Evolutionary conservation across 2,797 vertebrate genomes (phyloP).

Genomic region (Manis crassicaudata): DNA sequence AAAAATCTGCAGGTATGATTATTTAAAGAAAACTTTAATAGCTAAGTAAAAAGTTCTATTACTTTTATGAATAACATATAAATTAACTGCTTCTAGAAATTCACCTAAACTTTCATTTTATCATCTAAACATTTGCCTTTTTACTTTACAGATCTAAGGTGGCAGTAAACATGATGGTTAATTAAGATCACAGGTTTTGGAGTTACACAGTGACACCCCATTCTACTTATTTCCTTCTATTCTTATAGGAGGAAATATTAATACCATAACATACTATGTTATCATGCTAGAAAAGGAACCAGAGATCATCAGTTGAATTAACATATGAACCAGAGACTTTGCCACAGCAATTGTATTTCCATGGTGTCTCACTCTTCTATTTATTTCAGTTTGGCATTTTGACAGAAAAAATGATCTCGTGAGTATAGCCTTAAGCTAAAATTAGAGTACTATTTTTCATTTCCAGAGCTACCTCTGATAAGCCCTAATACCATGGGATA

Average conservation of each 20-base stretch:
- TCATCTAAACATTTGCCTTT: slow-evolving; percentile 44
- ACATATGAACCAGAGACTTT: neutral
- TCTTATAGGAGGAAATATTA: slow-evolving; percentile 76
- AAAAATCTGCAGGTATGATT: neutral
- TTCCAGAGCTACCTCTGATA: slow-evolving; percentile 56
- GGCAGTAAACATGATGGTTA: slow-evolving; percentile 54
- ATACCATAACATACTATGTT: slow-evolving; percentile 61
- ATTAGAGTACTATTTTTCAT: slow-evolving; percentile 58
- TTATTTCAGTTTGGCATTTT: slow-evolving; percentile 61
- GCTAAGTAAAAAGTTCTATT: slow-evolving; percentile 7
- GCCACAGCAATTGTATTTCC: neutral
- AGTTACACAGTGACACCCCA: slow-evolving; percentile 59
- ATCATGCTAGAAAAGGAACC: slow-evolving; percentile 58
- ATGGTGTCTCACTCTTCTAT: neutral
- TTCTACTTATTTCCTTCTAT: slow-evolving; percentile 77
- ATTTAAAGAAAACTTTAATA: slow-evolving; percentile 38
- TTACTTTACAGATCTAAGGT: neutral
- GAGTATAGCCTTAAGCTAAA: slow-evolving; percentile 58
- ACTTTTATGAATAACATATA: slow-evolving; percentile 40
- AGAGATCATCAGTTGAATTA: slow-evolving; percentile 29
- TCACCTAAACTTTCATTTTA: slow-evolving; percentile 13
- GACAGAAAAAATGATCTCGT: slow-evolving; percentile 58
- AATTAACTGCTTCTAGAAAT: slow-evolving; percentile 28
- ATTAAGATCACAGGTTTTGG: slow-evolving; percentile 73
- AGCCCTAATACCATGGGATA: slow-evolving; percentile 7